phyloP scores from a whole-genome alignment of 2,888 invertebrate genomes.

The Phaedon cochleariae region DNA sequence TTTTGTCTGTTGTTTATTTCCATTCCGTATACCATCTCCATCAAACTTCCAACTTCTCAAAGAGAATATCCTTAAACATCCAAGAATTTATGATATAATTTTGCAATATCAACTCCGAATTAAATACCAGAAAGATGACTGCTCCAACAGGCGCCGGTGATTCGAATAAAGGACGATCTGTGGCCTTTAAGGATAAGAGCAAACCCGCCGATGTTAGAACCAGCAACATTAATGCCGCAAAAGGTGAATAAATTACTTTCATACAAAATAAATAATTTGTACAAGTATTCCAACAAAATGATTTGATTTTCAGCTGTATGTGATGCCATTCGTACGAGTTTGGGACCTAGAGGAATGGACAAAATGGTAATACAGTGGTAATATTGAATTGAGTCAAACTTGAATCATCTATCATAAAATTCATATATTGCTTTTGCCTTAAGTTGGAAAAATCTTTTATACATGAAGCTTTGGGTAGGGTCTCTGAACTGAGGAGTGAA shows the following conservation, averaged over 20 bases:
- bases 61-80: slow-evolving; percentile 6
- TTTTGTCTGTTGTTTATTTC: neutral
- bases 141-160: slow-evolving; percentile 62
- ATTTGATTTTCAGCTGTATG: slow-evolving; percentile 83
- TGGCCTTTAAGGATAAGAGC: slow-evolving; percentile 87
- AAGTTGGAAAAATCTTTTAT: too few relatives aligned
- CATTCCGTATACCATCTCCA: too few relatives aligned
- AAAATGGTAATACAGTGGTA: too few relatives aligned
- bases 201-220: slow-evolving; percentile 94
- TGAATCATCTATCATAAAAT: too few relatives aligned
- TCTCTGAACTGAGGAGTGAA: too few relatives aligned
- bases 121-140: slow-evolving; percentile 58
- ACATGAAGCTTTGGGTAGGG: too few relatives aligned
- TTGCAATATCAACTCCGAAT: neutral
- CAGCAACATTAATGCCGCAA: slow-evolving; percentile 97
- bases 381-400: too few relatives aligned
- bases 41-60: too few relatives aligned
- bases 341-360: slow-evolving; percentile 99
- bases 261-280: neutral
- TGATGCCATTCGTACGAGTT: slow-evolving; percentile 97
- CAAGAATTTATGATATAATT: neutral
- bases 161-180: slow-evolving; percentile 58
- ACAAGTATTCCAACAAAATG: slow-evolving; percentile 17
- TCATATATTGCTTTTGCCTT: too few relatives aligned
- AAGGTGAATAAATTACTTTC: slow-evolving; percentile 71